Conservation (phyloP, 2,113 vertebrate genomes). For the Myiagra hebetior region DNA sequence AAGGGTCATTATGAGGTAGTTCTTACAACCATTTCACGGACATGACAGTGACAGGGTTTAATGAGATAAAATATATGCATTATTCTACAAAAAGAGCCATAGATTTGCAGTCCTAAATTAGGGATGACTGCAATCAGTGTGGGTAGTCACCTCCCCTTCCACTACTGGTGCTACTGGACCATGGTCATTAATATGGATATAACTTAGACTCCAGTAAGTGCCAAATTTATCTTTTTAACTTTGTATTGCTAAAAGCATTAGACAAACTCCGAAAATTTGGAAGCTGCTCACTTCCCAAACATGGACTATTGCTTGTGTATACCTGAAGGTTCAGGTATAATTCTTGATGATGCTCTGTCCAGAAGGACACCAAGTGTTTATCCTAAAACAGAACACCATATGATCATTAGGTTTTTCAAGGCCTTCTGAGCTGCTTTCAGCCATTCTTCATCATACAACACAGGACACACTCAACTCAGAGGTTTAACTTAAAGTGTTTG, state of each 20-base stretch:
- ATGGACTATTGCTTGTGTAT: neutral
- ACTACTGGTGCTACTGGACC: neutral
- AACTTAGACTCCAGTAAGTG: neutral
- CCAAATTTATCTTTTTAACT: neutral
- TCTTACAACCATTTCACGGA: neutral
- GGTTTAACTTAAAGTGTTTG: neutral
- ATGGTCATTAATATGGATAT: fast-evolving
- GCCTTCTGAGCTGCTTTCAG: neutral
- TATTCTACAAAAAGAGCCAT: neutral
- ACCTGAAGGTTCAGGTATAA: neutral
- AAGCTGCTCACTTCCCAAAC: neutral
- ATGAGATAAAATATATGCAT: neutral
- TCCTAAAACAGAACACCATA: neutral
- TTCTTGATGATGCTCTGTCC: neutral
- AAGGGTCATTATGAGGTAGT: neutral
- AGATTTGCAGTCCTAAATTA: neutral
- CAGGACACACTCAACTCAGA: neutral
- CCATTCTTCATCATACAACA: neutral
- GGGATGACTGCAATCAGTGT: neutral
- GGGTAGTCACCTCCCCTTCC: neutral
- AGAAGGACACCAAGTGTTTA: neutral
- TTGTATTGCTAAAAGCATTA: neutral
- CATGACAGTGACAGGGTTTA: neutral
- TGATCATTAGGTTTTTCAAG: neutral
- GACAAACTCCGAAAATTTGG: neutral